Base-by-base conservation (phyloP, 2,888 invertebrate species). In the Campoplex nolae region DNA sequence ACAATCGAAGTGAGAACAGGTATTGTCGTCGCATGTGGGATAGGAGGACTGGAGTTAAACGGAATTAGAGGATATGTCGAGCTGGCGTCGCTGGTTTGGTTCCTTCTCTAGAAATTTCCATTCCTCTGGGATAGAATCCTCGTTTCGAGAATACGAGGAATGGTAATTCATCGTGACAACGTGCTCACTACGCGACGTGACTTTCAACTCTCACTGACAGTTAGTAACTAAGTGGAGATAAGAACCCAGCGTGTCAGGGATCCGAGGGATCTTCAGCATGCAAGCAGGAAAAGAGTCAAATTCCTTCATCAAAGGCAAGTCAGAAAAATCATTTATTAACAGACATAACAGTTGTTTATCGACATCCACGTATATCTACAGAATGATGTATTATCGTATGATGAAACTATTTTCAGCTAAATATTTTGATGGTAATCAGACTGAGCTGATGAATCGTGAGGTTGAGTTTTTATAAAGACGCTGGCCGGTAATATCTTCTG, bases 1-100 rank as follows among this genome's bases (percentile, higher is more conserved):
- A 86, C 86, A 80, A 86, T 86, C 79, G 83, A 86, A 79, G 86
- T 56, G 86, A 76, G 86, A 86, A 86, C 86, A 86, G 86, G 80
- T 84, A 82, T 86, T 38, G 38, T 16, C 82, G 76, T 68, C 84
- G 75, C 79, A 65, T 75, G 62, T 54, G 78, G 56, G 56, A 56
- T 70, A 28, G 48, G 68, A 70, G 62, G 73, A 32, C 28, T 35
- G 18, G 56, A 45, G 76, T 83, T 62, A 23, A 79, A 58, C n/a
- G 68, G 51, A 76, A 67, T 18, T 70, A 68, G 23, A 76, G 76
- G 32, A 38, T 23, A 80, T 42, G 85, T 83, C 67, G 75, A 77
- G 67, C 56, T 76, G 80, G 58, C 67, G 79, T 45, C 68, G 56
- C 51, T 23, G 70, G 38, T 58, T 58, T 42, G 23, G 70, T 67